Base-by-base conservation (phyloP, 2,797 vertebrate species). In the Iguana delicatissima region DNA sequence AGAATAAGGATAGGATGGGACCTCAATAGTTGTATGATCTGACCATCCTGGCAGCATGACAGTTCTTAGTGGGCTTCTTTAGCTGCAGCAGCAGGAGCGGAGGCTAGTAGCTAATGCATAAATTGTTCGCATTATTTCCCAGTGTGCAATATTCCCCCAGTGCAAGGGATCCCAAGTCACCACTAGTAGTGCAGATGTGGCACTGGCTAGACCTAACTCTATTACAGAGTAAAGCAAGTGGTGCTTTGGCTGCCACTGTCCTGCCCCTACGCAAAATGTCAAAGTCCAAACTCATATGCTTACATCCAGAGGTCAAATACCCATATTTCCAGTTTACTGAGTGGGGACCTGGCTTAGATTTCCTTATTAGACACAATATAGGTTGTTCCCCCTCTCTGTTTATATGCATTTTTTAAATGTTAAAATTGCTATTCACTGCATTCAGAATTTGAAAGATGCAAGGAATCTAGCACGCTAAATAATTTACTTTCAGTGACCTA, bases 371-470 rank as follows among this genome's bases (percentile, higher is more conserved):
- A 67, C 83, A 50, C 42, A 90, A 20, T 87, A 64, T 16, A 76
- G 26, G 64, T 5, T 73, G 6, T 46, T 20, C 29, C 18, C 38
- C 76, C 69, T 77, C 83, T 1, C 77, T 88, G 83, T n/a, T 18
- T 4, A 80, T 35, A 93, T 46, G 89, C 84, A 86, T 86, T 77
- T 90, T 85, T 55, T n/a, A 89, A 91, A 74, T 38, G 29, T 88
- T 80, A 86, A 42, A 72, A 46, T 91, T 74, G 55, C 59, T 77
- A 76, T 74, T 64, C 38, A 62, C n/a, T 72, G 88, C 50, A 84
- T 73, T 80, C 69, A 32, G 57, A 76, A 76, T 74, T 38, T 55
- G 83, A 67, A 59, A 80, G 77, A 72, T 20, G 57, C 57, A 67
- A 82, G 42, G n/a, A 89, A 76, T 73, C 69, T 57, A 69, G 13